Evolutionary conservation across 1,140 invertebrate species (phyloP), one percentile per base, ranked within the genome.

Genomic region (Bombus turneri): DNA sequence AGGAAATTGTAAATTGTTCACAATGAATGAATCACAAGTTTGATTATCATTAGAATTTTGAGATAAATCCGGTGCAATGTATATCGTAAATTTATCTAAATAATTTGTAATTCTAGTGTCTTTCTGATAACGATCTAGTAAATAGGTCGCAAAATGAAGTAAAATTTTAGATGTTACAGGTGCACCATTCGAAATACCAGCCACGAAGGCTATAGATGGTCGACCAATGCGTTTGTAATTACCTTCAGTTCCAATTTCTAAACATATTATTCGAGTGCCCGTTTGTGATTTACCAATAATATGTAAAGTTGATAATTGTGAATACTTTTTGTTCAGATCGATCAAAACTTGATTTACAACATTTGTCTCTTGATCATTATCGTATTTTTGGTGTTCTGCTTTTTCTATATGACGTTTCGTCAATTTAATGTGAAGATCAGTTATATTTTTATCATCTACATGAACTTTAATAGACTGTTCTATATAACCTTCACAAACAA

Each of bases 401-500:
- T 87, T 57, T 53, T 28, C n/a, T 73, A 59, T 64, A 85, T 64
- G 75, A 31, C 18, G 13, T 73, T 89, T 68, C 28, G 59, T 47
- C 75, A 95, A 43, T 57, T 88, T 83, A 41, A 96, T 89, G 43
- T 93, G 88, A 9, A 94, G 72, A 18, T 94, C 89, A 0, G 90
- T 93, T 53, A 96, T 83, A 39, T 85, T 86, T 28, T 92, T 93
- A 0, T 94, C 91, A 18, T 91, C 86, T 0, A 97, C 93, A 25
- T 94, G 75, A 5, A 96, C 83, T 37, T 89, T 91, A 3, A 95
- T 75, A 6, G 89, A 86, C 91, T 96, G 94, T 3, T 96, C 95
- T 25, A 94, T 89, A 87, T 97, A 97, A 64, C 95, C 95, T 69
- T 96, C 94, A 43, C 96, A 96, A 1, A 95, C 94, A 5, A 97